Evolutionary conservation across 2,797 vertebrate genomes (phyloP).

Genomic region (Hypotaenidia okinawae): DNA sequence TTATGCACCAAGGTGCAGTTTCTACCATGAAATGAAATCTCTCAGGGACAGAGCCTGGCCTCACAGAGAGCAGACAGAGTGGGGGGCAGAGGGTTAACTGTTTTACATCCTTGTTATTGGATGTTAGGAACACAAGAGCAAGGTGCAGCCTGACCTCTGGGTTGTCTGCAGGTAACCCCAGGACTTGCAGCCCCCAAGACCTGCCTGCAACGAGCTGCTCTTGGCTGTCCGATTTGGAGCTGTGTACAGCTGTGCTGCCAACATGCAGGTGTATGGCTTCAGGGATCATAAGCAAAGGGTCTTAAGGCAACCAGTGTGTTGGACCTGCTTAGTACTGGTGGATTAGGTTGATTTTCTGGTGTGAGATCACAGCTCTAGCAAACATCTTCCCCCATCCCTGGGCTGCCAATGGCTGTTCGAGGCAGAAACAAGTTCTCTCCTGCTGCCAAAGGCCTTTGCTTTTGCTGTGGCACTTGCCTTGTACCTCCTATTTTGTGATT

Average conservation of each 20-base stretch:
- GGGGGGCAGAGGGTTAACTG: neutral
- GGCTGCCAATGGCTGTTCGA: neutral
- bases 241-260: neutral
- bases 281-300: neutral
- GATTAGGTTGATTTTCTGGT: neutral
- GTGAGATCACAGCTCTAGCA: neutral
- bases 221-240: neutral
- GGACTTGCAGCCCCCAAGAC: neutral
- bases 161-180: neutral
- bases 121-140: neutral
- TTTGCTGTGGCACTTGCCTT: neutral
- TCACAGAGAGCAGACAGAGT: neutral
- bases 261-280: neutral
- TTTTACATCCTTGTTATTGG: neutral
- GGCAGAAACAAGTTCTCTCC: neutral
- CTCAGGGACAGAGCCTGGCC: neutral
- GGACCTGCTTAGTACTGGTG: neutral
- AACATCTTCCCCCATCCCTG: neutral
- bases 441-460: neutral
- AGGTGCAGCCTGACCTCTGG: neutral
- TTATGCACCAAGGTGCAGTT: neutral
- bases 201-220: neutral
- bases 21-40: neutral
- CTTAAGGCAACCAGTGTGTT: neutral
- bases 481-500: neutral